Percentiles rank a stretch among this genome's conserved stretches.
phyloP scores from a whole-genome alignment of 2,888 invertebrate genomes.

The Hoplodrina blanda region DNA sequence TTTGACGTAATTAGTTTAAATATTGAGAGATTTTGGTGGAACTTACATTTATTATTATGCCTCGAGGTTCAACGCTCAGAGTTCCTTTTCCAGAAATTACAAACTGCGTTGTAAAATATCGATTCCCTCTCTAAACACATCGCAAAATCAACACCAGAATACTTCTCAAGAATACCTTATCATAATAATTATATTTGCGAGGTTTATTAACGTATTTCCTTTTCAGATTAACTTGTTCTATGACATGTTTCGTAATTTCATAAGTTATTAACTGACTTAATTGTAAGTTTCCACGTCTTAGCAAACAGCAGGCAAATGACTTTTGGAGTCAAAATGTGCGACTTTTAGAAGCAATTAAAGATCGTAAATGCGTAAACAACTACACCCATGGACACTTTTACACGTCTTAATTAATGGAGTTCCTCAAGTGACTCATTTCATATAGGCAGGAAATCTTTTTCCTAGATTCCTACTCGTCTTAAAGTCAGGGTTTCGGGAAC shows the following conservation, averaged over 20 bases:
- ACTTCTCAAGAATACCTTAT: neutral
- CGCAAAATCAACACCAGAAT: neutral
- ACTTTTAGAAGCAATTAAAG: neutral
- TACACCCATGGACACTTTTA: neutral
- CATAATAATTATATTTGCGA: conserved; percentile 5
- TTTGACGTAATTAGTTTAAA: too few species aligned
- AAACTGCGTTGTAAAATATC: too few species aligned
- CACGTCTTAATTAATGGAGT: neutral
- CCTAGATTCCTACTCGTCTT: neutral
- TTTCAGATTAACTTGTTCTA: conserved; percentile 4
- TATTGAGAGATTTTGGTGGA: too few species aligned
- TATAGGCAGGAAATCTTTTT: neutral
- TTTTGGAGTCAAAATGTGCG: neutral
- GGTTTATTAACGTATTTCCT: conserved; percentile 5
- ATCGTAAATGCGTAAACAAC: neutral
- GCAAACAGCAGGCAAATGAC: too few species aligned
- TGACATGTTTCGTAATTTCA: conserved; percentile 12
- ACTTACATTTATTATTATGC: too few species aligned
- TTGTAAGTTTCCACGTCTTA: neutral
- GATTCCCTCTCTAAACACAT: too few species aligned
- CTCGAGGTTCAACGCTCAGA: too few species aligned
- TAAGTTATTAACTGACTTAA: neutral
- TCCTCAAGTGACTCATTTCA: neutral
- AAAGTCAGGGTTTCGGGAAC: conserved; percentile 20
- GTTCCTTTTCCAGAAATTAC: too few species aligned